These are phyloP conservation scores for Euura saliciscinereae DNA, from an alignment of 1,140 invertebrate species.

Conservation along the genomic window DNA sequence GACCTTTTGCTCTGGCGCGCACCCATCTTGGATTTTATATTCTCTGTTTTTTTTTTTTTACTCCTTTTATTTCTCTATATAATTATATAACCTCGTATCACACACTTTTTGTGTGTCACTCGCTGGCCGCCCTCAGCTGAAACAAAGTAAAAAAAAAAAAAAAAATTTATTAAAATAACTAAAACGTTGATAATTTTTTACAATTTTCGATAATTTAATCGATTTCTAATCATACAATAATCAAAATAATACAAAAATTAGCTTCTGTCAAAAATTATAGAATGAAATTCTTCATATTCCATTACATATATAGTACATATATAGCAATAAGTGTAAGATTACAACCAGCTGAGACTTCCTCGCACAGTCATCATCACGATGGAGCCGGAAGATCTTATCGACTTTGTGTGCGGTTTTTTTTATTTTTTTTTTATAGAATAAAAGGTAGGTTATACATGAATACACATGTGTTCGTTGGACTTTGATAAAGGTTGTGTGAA, in stretches of 20 bases:
- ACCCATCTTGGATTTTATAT: conserved; percentile 66
- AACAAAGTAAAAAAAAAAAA: background rate
- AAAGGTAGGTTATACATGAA: no score
- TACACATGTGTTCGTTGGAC: no score
- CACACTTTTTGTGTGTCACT: background rate
- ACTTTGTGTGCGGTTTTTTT: no score
- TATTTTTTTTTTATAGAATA: no score
- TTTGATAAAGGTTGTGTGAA: no score
- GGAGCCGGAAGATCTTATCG: no score
- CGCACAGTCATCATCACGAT: background rate
- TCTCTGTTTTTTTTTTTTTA: background rate
- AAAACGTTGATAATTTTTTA: background rate
- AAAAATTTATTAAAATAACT: background rate
- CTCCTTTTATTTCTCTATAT: conserved; percentile 20
- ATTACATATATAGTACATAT: background rate
- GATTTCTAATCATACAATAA: no score
- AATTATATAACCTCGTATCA: no score
- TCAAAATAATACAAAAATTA: no score
- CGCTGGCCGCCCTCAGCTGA: background rate
- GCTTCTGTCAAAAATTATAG: no score
- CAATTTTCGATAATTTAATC: background rate
- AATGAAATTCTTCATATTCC: no score
- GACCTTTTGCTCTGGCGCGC: conserved; percentile 84
- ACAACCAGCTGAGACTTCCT: background rate
- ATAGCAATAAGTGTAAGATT: background rate